Conservation (phyloP, 2,113 vertebrate species). For the Dryoscopus gambensis region DNA sequence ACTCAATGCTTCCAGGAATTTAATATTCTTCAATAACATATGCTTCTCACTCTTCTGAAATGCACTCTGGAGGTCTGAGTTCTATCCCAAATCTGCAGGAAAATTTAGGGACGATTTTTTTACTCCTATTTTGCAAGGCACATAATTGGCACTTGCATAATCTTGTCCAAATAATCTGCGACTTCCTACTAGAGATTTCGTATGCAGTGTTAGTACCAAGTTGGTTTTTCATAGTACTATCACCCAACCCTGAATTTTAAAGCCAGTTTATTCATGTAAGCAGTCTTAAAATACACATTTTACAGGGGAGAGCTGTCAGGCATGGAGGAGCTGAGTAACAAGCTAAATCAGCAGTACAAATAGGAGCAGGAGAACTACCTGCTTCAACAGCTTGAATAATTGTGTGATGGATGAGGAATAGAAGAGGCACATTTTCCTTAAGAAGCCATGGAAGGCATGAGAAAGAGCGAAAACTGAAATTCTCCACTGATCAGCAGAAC, state of each 20-base stretch:
- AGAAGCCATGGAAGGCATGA: neutral
- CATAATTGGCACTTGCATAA: neutral
- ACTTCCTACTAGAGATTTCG: neutral
- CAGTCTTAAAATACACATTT: neutral
- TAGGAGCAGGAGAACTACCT: conserved; percentile 26
- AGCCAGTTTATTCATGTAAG: conserved; percentile 21
- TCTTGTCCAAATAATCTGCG: neutral
- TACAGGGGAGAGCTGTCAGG: conserved; percentile 2
- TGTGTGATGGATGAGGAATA: neutral
- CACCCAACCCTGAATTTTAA: conserved; percentile 13
- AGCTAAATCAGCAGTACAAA: conserved; percentile 46
- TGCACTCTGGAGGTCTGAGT: neutral
- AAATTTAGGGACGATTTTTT: neutral
- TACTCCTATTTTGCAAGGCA: neutral
- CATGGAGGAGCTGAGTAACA: conserved; percentile 15
- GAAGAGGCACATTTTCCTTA: neutral
- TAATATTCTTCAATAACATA: neutral
- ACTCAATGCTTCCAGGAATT: neutral
- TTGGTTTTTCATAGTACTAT: neutral
- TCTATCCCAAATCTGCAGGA: neutral
- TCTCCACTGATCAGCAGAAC: neutral
- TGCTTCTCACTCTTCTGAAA: neutral
- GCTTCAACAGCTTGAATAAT: conserved; percentile 34
- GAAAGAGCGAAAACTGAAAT: neutral
- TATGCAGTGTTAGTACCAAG: neutral